Percentiles rank a stretch among this genome's conserved stretches.
Evolutionary conservation across 2,113 vertebrate genomes (phyloP).

Genomic region (Bolborhynchus lineola): DNA sequence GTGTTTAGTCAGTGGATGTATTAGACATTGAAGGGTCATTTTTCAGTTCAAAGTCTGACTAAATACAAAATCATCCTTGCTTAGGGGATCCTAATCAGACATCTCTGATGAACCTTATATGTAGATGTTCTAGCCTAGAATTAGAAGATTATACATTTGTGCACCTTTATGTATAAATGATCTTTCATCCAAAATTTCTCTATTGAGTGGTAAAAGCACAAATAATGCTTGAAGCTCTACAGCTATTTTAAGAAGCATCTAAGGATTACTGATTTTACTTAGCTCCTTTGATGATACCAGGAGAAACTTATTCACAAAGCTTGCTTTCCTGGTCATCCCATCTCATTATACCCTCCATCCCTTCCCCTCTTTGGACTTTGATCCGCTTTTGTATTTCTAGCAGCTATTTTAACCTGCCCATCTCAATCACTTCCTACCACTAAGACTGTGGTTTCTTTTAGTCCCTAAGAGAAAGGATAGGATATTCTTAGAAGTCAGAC

Average conservation of each 20-base stretch:
- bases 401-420: not conserved
- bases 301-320: fast-evolving
- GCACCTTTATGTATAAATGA: not conserved
- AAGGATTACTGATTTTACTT: not conserved
- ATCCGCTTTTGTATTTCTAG: not conserved
- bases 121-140: not conserved
- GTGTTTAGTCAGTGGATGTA: not conserved
- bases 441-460: not conserved
- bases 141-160: not conserved
- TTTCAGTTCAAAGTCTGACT: not conserved
- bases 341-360: not conserved
- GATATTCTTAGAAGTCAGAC: not conserved
- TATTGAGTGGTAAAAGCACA: not conserved
- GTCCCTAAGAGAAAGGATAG: not conserved
- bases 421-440: not conserved
- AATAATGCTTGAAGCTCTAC: not conserved
- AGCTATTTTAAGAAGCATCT: not conserved
- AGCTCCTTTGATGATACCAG: not conserved
- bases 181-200: not conserved
- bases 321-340: not conserved
- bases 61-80: not conserved
- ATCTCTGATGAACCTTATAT: not conserved
- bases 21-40: not conserved
- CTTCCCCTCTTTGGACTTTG: not conserved
- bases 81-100: not conserved